Conservation (phyloP, 2,113 vertebrate genomes). For the Dromiciops gliroides region DNA sequence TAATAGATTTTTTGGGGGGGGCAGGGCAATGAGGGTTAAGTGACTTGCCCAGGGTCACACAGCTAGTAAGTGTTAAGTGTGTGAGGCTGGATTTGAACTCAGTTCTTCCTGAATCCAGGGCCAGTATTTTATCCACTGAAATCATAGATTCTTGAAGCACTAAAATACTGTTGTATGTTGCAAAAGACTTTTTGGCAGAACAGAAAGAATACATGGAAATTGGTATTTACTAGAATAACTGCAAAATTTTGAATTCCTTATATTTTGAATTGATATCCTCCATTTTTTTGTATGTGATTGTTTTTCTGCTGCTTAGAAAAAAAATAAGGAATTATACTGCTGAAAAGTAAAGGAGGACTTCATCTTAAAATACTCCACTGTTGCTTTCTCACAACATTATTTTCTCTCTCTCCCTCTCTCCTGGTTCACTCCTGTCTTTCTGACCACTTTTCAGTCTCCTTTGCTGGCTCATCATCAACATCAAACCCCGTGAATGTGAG, state of each 20-base stretch:
- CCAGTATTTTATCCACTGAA: too few species aligned
- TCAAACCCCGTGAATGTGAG: background rate
- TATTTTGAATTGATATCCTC: conserved; percentile 30
- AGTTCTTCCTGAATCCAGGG: too few species aligned
- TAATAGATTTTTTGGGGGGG: background rate
- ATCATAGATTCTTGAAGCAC: background rate
- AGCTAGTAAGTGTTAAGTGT: too few species aligned
- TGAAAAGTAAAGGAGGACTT: conserved; percentile 1
- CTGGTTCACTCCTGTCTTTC: background rate
- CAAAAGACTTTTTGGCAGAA: too few species aligned
- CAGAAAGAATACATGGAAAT: conserved; percentile 54
- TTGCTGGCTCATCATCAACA: background rate
- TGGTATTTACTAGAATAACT: background rate
- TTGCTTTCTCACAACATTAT: background rate
- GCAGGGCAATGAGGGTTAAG: too few species aligned
- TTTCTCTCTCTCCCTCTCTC: background rate
- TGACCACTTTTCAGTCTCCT: background rate
- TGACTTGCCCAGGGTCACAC: too few species aligned
- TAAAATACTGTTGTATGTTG: too few species aligned
- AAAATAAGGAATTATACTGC: background rate
- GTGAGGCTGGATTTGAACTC: too few species aligned
- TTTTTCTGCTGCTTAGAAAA: background rate
- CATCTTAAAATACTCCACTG: background rate
- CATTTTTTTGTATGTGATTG: background rate
- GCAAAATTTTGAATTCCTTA: conserved; percentile 21